These are phyloP conservation scores for Eupleurogrammus muticus DNA, from an alignment of 2,797 vertebrate species.

Conservation along the genomic window DNA sequence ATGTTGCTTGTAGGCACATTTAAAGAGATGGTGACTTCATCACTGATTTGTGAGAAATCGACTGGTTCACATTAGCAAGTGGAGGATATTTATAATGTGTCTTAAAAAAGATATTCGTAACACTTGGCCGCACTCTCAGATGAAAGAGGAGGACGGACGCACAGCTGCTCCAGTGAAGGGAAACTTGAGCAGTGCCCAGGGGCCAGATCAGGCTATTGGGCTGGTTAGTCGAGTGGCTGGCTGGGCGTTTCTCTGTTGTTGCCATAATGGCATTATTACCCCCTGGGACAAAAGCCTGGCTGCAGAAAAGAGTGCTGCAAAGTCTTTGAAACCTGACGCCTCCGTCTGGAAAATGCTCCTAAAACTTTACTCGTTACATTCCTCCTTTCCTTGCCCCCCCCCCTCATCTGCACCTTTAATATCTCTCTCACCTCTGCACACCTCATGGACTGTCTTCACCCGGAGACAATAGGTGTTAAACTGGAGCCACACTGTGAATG, in stretches of 20 bases:
- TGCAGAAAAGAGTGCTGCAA: constrained; percentile 29
- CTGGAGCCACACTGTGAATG: constrained; percentile 48
- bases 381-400: constrained; percentile 28
- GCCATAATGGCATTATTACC: constrained; percentile 75
- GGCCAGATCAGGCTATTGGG: constrained; percentile 51
- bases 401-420: constrained; percentile 8
- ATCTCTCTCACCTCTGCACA: constrained; percentile 31
- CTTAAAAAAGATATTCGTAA: constrained; percentile 37
- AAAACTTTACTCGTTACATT: constrained; percentile 24
- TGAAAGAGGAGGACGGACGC: constrained; percentile 27
- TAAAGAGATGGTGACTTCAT: constrained; percentile 18
- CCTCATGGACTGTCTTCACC: not conserved
- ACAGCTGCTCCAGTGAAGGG: constrained; percentile 62
- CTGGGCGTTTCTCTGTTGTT: constrained; percentile 59
- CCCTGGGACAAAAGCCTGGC: constrained; percentile 65
- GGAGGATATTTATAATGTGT: constrained; percentile 45
- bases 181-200: constrained; percentile 67
- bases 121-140: constrained; percentile 24
- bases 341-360: constrained; percentile 42
- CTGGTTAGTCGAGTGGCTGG: constrained; percentile 44
- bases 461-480: constrained; percentile 61
- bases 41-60: constrained; percentile 31
- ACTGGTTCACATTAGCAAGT: constrained; percentile 28
- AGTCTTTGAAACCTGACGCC: constrained; percentile 74
- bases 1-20: constrained; percentile 15